phyloP scores from a whole-genome alignment of 2,797 vertebrate species.

The Dermochelys coriacea region DNA sequence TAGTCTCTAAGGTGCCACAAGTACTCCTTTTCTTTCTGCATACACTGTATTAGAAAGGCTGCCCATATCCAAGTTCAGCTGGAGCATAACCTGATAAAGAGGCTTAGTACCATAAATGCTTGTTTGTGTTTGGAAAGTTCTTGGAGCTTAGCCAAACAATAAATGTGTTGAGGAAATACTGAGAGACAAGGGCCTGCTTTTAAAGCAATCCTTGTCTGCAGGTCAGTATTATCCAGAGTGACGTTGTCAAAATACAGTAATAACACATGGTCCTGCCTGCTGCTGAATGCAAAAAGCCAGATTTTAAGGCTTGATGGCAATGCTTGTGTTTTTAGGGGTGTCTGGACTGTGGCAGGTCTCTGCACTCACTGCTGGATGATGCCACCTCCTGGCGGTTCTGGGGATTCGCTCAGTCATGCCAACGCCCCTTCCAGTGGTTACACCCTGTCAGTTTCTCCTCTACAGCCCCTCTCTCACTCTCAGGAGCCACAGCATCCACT shows the following conservation, averaged over 20 bases:
- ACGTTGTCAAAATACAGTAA: constrained; percentile 64
- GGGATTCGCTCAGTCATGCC: not conserved
- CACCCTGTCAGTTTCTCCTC: not conserved
- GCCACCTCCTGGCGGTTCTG: not conserved
- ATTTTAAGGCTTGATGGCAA: constrained; percentile 43
- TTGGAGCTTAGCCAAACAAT: constrained; percentile 69
- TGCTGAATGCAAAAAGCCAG: constrained; percentile 45
- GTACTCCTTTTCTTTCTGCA: no score
- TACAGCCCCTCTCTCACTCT: not conserved
- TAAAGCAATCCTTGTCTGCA: constrained; percentile 60
- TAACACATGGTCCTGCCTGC: constrained; percentile 49
- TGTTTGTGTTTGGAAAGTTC: constrained; percentile 74
- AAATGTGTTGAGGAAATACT: constrained; percentile 63
- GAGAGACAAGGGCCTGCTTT: constrained; percentile 73
- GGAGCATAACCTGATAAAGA: constrained; percentile 67
- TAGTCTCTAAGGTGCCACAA: no score
- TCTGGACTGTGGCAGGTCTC: not conserved
- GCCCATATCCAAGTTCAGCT: constrained; percentile 67
- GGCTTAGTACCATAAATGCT: constrained; percentile 68
- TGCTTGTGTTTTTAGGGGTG: not conserved
- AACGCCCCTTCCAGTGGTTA: not conserved
- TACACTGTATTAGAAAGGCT: constrained; percentile 62
- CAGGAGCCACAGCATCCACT: not conserved
- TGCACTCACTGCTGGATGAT: not conserved
- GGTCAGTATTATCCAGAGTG: constrained; percentile 70